Base-by-base conservation (phyloP, 2,888 invertebrate genomes). In the Diplolepis rosae region DNA sequence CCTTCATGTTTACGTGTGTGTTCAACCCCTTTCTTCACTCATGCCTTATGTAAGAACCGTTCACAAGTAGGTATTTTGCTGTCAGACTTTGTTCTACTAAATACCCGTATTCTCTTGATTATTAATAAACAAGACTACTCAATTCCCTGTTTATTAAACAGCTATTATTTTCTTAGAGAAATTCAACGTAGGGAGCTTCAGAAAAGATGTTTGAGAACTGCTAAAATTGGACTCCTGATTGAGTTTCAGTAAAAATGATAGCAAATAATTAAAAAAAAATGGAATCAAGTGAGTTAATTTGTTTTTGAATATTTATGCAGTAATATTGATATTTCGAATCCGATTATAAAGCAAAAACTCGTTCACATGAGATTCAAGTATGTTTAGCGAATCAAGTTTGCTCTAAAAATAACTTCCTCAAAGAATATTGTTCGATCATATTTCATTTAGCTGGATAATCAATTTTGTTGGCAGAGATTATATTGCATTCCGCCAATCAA, bases 231-330 rank as follows among this genome's bases (percentile, higher is more conserved):
- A 35, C 22, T 0, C 13, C 56, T 35, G 24, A 56, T 24, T 56
- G 35, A 24, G 9, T 18, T 11, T 13, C 11, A 30, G 9, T 22
- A 56, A 22, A 22, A 35, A 18, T n/a, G 39, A n/a, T n/a, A 1
- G 65, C 18, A 48, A 68, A 68, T 68, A 71, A 68, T 71, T 68
- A 71, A 68, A 71, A 71, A 68, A 71, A 71, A 71, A 68, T 65
- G 68, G 28, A 39, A 32, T 65, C 45, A 68, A 65, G 56, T 32
- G 9, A 32, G 9, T 32, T 32, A 7, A 32, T 32, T 4, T 32
- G 7, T 32, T 32, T 32, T 32, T n/a, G n/a, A n/a, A n/a, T n/a
- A n/a, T n/a, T n/a, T n/a, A n/a, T n/a, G n/a, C n/a, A n/a, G n/a
- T n/a, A n/a, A n/a, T n/a, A n/a, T n/a, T n/a, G n/a, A n/a, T n/a